Evolutionary conservation across 2,888 invertebrate genomes (phyloP).

Genomic region (Eucera pruinosa): DNA sequence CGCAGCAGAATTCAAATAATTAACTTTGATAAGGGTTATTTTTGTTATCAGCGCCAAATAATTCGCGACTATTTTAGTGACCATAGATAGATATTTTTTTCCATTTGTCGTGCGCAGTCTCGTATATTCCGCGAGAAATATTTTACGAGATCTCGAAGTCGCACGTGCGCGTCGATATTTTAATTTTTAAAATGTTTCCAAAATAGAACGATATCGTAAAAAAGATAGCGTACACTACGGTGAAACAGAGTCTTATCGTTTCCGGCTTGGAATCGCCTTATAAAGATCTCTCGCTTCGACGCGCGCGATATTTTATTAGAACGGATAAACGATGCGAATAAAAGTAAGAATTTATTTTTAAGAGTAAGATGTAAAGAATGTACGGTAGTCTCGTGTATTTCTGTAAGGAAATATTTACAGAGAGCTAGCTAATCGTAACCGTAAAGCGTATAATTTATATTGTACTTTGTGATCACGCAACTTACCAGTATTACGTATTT

Average conservation of each 20-base stretch:
- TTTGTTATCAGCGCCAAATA: background rate
- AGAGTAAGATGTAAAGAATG: background rate
- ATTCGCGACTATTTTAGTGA: conserved; percentile 5
- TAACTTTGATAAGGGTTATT: too few species aligned
- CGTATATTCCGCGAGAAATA: conserved; percentile 64
- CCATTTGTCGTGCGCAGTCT: conserved; percentile 55
- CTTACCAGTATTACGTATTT: conserved; percentile 23
- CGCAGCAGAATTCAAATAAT: too few species aligned
- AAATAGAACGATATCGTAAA: background rate
- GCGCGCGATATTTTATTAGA: background rate
- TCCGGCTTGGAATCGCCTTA: background rate
- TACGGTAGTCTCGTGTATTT: conserved; percentile 31
- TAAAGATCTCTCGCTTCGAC: background rate
- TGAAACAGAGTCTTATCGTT: conserved; percentile 14
- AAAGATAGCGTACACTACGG: background rate
- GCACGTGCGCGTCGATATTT: background rate
- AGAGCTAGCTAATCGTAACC: conserved; percentile 14
- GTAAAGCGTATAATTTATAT: background rate
- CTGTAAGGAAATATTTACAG: conserved; percentile 31
- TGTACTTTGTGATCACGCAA: conserved; percentile 11
- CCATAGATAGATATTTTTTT: background rate
- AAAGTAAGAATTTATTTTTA: background rate
- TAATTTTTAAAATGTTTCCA: background rate
- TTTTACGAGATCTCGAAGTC: conserved; percentile 39
- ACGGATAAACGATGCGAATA: too few species aligned